Evolutionary conservation across 2,888 invertebrate species (phyloP).

Genomic region (Diploptera punctata): DNA sequence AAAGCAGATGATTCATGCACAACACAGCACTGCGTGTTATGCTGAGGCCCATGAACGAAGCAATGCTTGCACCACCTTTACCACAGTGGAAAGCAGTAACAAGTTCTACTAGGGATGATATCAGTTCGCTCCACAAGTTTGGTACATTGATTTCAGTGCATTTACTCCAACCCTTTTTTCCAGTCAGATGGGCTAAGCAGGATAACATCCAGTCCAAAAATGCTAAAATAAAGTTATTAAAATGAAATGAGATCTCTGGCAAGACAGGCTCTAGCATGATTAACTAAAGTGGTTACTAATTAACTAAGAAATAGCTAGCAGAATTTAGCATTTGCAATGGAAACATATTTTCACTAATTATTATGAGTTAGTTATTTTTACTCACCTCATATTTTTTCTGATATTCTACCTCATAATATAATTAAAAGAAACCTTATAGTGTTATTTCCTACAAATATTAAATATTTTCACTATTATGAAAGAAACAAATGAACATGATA

Average conservation of each 20-base stretch:
- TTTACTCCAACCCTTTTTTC: slow-evolving; percentile 57
- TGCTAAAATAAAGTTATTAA: too few species aligned
- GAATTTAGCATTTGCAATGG: not conserved
- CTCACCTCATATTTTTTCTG: too few species aligned
- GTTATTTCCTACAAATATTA: too few species aligned
- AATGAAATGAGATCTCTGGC: too few species aligned
- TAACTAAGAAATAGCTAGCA: slow-evolving; percentile 5
- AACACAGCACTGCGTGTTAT: slow-evolving; percentile 61
- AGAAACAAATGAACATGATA: too few species aligned
- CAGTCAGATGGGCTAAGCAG: slow-evolving; percentile 59
- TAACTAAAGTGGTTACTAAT: too few species aligned
- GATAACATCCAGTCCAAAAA: slow-evolving; percentile 60
- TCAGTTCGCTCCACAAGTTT: slow-evolving; percentile 50
- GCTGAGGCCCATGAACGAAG: slow-evolving; percentile 63
- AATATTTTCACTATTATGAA: too few species aligned
- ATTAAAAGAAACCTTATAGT: too few species aligned
- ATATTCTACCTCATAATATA: too few species aligned
- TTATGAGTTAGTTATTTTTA: too few species aligned
- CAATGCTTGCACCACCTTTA: slow-evolving; percentile 54
- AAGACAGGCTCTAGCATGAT: too few species aligned
- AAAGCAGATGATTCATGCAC: slow-evolving; percentile 60
- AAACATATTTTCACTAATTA: not conserved
- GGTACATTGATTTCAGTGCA: slow-evolving; percentile 60
- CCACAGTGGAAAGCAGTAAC: slow-evolving; percentile 60
- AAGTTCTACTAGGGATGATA: slow-evolving; percentile 55